These are phyloP conservation scores for Pelagia noctiluca DNA, from an alignment of 30 jellyfish, hydroid and myxozoan genomes.

Conservation along the genomic window DNA sequence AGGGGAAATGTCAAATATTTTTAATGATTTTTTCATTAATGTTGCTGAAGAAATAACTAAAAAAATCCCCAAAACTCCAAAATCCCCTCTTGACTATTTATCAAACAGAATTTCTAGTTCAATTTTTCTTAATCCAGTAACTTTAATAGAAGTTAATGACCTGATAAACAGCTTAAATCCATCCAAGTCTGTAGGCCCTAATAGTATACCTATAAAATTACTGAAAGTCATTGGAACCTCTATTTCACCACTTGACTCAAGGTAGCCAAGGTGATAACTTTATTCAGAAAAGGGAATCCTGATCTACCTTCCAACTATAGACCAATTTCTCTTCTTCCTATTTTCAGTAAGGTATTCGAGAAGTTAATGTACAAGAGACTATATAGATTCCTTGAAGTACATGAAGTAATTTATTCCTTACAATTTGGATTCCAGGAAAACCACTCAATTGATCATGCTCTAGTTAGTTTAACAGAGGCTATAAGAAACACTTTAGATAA, in stretches of 20 bases:
- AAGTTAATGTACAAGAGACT: too few species aligned
- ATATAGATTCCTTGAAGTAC: too few species aligned
- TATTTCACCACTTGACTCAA: constrained; percentile 12
- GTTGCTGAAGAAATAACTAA: constrained; percentile 26
- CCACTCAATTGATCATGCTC: too few species aligned
- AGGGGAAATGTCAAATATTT: constrained; percentile 21
- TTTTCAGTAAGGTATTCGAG: constrained; percentile 34
- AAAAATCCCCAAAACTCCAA: background rate
- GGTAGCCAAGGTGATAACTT: constrained; percentile 1
- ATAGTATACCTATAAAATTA: too few species aligned
- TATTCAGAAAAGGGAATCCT: constrained; percentile 23
- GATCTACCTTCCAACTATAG: constrained; percentile 23
- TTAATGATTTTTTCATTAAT: constrained; percentile 28
- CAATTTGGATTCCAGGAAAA: too few species aligned
- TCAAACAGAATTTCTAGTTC: background rate
- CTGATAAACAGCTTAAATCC: constrained; percentile 15
- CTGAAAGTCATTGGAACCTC: background rate
- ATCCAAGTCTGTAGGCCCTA: too few species aligned
- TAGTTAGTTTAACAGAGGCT: too few species aligned
- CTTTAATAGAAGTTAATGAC: too few species aligned
- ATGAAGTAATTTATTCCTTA: too few species aligned
- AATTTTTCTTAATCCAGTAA: background rate
- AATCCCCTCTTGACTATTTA: background rate
- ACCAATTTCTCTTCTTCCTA: constrained; percentile 54
- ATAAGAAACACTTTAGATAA: too few species aligned